Evolutionary conservation across 2,888 invertebrate species (phyloP), one percentile per base, ranked within the genome.

Genomic region (Ochropacha duplaris): DNA sequence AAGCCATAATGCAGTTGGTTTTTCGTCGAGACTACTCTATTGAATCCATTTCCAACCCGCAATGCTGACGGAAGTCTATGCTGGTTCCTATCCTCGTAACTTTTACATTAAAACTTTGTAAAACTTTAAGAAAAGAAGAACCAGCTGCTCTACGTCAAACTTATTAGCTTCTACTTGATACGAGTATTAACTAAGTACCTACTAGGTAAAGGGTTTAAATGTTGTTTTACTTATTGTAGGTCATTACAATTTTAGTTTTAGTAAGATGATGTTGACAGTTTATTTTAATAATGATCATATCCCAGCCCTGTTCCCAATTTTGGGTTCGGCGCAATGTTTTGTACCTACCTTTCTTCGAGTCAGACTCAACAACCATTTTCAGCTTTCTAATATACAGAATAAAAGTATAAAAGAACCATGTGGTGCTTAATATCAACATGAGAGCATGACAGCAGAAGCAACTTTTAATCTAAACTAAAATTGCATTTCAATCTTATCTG

Each of bases 41-140:
- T 16, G 19, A 52, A 31, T 52, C 19, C 31, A 52, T 52, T 52
- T 31, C 31, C 19, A 5, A 14, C 34, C 31, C 24, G 28, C 50
- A 28, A 51, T 19, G 26, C 49, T 51, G 49, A 52, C 26, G 28
- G 49, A 52, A 28, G 34, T 52, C 50, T 36, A 57, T 44, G 36
- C 44, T 26, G 50, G 50, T 54, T 50, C 50, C 44, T 26, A 31
- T 44, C 50, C 16, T 22, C 39, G 19, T 56, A 62, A 61, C 58
- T 57, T 62, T 57, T 58, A 61, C 59, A 62, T 56, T 54, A 56
- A 61, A 63, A 63, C 60, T 63, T 60, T 49, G 54, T 54, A 31
- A 36, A 55, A 24, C 49, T 14, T 19, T n/a, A n/a, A 34, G 36
- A 49, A 34, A 56, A 50, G 54, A 49, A 49, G 54, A 22, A 26